Base-by-base conservation (phyloP, 2,888 invertebrate species). In the Eremobia ochroleuca region DNA sequence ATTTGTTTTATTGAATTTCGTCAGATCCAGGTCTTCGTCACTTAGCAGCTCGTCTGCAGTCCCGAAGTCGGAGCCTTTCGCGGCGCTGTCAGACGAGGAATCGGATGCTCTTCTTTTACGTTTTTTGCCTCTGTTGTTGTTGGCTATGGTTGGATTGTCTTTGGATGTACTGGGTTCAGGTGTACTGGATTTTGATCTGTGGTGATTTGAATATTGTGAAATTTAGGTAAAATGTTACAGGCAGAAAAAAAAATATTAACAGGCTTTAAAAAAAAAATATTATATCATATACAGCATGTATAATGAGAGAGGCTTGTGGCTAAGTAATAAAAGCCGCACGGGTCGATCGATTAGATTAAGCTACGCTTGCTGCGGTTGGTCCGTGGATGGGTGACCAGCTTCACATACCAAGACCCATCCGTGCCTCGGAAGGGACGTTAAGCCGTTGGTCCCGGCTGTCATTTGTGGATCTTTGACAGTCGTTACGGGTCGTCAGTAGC, bases 111-210 rank as follows among this genome's bases (percentile, higher is more conserved):
- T 77, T 15, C 76, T 55, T 31, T 61, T 77, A 1, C 66, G 74
- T 21, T 72, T 79, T 11, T 46, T 73, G 28, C 58, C 25, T 49
- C 70, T 77, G 0, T n/a, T 76, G 5, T 80, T 37, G 28, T 55
- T 65, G 55, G 25, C 40, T 71, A 62, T n/a, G 49, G 43, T 25
- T 34, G 74, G 9, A 65, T 80, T 77, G 1, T 70, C 72, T 3
- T 69, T 37, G 0, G 82, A n/a, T 61, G 79, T 28, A 59, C 77
- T 77, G 0, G 76, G 31, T 1, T 77, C 25, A 37, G 55, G 8
- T 55, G 70, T n/a, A n/a, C 55, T 58, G 58, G 11, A 31, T 65
- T n/a, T 72, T 6, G 79, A 64, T 70, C 83, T 83, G 81, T 55
- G 21, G 52, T 13, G 9, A 25, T 31, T 65, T 34, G 9, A 34